Percentiles rank a stretch among this genome's conserved stretches.
phyloP scores from a whole-genome alignment of 2,888 invertebrate species.

The Megastigmus dorsalis region DNA sequence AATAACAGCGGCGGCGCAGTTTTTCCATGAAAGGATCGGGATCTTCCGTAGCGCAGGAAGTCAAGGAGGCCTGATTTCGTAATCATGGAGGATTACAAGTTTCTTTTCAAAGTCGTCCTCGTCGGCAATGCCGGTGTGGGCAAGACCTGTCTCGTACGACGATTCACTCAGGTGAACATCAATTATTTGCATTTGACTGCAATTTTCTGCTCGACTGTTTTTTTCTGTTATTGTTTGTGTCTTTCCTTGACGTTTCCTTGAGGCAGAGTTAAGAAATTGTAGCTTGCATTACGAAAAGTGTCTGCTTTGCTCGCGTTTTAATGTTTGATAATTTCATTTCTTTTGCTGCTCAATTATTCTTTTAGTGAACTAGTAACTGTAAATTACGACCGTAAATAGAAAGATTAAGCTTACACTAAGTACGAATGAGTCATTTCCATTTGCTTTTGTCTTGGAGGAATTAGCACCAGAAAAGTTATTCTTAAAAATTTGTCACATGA shows the following conservation, averaged over 20 bases:
- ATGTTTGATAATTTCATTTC: constrained; percentile 9
- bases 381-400: constrained; percentile 14
- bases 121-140: constrained; percentile 99
- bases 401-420: no score
- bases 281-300: neutral
- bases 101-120: constrained; percentile 98
- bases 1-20: neutral
- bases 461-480: no score
- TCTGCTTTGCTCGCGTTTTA: no score
- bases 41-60: neutral
- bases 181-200: no score
- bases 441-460: no score
- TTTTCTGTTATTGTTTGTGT: no score
- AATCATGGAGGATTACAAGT: constrained; percentile 97
- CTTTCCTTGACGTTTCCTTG: no score
- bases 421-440: no score
- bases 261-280: no score
- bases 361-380: constrained; percentile 20
- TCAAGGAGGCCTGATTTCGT: neutral
- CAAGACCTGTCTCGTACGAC: constrained; percentile 96
- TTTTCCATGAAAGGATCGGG: constrained; percentile 49
- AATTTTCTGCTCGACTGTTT: no score
- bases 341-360: constrained; percentile 10
- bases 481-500: no score
- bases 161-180: constrained; percentile 96